A percentile compares a stretch with the other conserved stretches of the same genome.
These are phyloP conservation scores for Acrobasis suavella DNA, from an alignment of 2,888 invertebrate genomes.

Conservation along the genomic window DNA sequence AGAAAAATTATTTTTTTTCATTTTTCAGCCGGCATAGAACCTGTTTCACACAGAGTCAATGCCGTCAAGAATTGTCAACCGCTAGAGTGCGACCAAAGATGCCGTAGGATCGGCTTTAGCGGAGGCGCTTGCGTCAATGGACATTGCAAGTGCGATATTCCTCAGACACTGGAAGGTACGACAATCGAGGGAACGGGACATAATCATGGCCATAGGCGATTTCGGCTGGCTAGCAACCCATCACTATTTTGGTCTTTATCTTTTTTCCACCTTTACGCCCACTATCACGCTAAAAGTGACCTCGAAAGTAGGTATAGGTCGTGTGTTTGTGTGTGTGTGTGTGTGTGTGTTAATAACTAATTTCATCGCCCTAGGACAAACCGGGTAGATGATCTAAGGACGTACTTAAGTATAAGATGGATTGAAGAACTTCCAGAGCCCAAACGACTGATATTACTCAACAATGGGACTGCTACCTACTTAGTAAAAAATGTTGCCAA, in stretches of 20 bases:
- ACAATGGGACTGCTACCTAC: no score
- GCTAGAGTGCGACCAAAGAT: conserved; percentile 37
- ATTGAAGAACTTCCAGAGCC: not conserved
- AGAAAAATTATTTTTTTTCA: no score
- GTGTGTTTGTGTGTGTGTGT: no score
- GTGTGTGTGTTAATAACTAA: no score
- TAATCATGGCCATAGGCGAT: not conserved
- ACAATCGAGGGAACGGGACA: not conserved
- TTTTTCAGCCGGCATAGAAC: conserved; percentile 2
- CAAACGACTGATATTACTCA: no score
- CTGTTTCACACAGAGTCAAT: not conserved
- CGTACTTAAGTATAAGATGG: not conserved
- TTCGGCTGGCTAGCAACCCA: no score
- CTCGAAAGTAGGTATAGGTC: no score
- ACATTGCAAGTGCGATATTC: conserved; percentile 40
- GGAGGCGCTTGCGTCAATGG: conserved; percentile 42
- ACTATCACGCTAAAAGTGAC: no score
- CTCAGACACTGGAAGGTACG: conserved; percentile 9
- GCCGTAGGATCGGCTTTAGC: conserved; percentile 37
- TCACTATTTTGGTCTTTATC: no score
- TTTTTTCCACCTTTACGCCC: no score
- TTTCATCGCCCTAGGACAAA: no score
- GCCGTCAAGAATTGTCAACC: conserved; percentile 31
- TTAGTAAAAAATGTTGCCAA: no score
- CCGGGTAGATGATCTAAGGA: not conserved